Base-by-base conservation (phyloP, 1,140 invertebrate species). In the Thrips palmi region DNA sequence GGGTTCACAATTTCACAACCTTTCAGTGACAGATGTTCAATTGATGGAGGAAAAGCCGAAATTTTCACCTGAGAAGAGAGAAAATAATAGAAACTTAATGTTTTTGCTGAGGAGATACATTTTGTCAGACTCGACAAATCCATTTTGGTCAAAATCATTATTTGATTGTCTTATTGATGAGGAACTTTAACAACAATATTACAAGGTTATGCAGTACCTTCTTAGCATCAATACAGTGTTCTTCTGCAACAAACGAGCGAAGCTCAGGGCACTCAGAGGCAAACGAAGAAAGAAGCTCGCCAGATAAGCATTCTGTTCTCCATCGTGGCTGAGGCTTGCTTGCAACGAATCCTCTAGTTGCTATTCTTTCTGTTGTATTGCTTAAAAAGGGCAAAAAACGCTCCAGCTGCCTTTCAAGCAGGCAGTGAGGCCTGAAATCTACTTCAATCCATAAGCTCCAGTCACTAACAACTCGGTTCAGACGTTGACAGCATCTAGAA, bases 11-110 rank as follows among this genome's bases (percentile, higher is more conserved):
- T 52, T 44, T 62, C 57, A 28, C 66, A 64, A 25, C 67, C 67
- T 36, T 62, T 60, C 2, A 76, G 52, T 1, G 62, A 64, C 5
- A 76, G 47, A 25, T 56, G 58, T 41, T 60, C 65, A 19, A 75
- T 45, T 0, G 55, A 62, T 12, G 48, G 41, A 2, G 73, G 72
- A 43, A 75, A 72, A n/a, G n/a, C n/a, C n/a, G n/a, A n/a, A n/a
- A 30, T 65, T 56, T 29, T 53, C 56, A 39, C 68, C 59, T 37
- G 53, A 51, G 43, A 68, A 55, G 63, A 68, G 32, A 27, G 31
- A 35, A 41, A 25, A 37, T n/a, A 27, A 33, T 35, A 36, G 22
- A 39, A 38, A 18, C 32, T 32, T 10, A 25, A 36, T 19, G 12
- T 24, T 22, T 41, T 29, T 3, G 3, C n/a, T n/a, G n/a, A n/a